phyloP scores from a whole-genome alignment of 2,797 vertebrate genomes.

The Acanthurus leucopareius region DNA sequence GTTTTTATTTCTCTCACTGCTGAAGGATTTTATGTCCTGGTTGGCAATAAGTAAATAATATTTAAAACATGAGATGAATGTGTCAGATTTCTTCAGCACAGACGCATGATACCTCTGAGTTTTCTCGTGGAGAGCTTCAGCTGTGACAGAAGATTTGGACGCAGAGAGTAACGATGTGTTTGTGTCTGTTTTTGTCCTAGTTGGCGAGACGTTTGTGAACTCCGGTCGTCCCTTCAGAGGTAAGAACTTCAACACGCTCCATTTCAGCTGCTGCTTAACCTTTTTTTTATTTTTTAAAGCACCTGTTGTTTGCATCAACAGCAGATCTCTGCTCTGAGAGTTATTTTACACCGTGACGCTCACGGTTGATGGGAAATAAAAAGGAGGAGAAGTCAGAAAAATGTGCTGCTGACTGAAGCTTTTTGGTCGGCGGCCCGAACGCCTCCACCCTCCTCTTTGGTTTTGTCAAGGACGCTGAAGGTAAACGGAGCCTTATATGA shows the following conservation, averaged over 20 bases:
- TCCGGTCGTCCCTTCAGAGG: constrained; percentile 50
- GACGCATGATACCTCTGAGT: constrained; percentile 7
- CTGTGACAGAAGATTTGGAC: constrained; percentile 1
- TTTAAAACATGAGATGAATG: constrained; percentile 26
- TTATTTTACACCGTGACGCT: constrained; percentile 44
- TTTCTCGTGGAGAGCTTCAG: constrained; percentile 5
- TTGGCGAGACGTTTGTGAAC: constrained; percentile 42
- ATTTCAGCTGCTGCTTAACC: constrained; percentile 41
- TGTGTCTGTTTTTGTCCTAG: constrained; percentile 64
- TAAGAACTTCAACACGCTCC: constrained; percentile 45
- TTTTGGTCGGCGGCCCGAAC: constrained; percentile 40
- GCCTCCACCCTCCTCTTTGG: constrained; percentile 22
- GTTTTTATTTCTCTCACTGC: constrained; percentile 35
- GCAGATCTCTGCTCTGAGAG: constrained; percentile 12
- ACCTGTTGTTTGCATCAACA: constrained; percentile 60
- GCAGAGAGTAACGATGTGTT: constrained; percentile 37
- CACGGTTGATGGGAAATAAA: constrained; percentile 41
- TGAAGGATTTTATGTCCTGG: constrained; percentile 19
- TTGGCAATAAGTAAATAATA: constrained; percentile 35
- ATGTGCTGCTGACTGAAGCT: constrained; percentile 45
- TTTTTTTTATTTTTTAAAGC: constrained; percentile 39
- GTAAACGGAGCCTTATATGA: constrained; percentile 35
- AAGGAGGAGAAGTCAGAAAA: constrained; percentile 9
- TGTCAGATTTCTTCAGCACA: constrained; percentile 25
- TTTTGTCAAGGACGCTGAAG: constrained; percentile 53